phyloP scores from a whole-genome alignment of 1,140 invertebrate species.

The Acromyrmex charruanus region DNA sequence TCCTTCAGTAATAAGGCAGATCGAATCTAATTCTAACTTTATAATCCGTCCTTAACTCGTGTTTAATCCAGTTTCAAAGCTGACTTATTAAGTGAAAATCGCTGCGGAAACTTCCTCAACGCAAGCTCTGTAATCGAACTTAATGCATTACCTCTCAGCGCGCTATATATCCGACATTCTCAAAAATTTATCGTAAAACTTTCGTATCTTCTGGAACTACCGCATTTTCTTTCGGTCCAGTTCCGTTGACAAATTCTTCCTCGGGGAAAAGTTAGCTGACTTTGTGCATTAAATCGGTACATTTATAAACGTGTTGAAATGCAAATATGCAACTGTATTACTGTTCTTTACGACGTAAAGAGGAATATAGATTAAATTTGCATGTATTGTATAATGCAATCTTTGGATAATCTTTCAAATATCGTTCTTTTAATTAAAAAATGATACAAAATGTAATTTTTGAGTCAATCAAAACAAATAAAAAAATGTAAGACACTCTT shows the following conservation, averaged over 20 bases:
- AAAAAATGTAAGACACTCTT: no score
- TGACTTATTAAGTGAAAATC: conserved; percentile 64
- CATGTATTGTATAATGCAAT: background rate
- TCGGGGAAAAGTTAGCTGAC: conserved; percentile 21
- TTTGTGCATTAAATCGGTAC: conserved; percentile 28
- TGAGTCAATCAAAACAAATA: no score
- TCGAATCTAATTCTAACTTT: conserved; percentile 64
- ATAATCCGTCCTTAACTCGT: conserved; percentile 60
- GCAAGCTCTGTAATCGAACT: conserved; percentile 53
- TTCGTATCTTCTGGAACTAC: conserved; percentile 17
- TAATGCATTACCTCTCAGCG: conserved; percentile 53
- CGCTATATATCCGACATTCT: background rate
- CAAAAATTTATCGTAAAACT: conserved; percentile 60
- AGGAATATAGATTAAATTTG: background rate
- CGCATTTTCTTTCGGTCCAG: conserved; percentile 34
- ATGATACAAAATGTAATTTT: no score
- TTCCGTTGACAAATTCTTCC: conserved; percentile 49
- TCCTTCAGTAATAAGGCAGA: conserved; percentile 50
- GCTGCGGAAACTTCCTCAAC: conserved; percentile 52
- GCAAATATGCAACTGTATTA: conserved; percentile 8
- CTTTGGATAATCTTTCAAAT: no score
- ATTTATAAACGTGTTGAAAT: background rate
- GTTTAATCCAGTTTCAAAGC: conserved; percentile 64
- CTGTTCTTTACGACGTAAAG: background rate
- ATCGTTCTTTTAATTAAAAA: no score